Evolutionary conservation across 1,140 invertebrate species (phyloP), one percentile per base, ranked within the genome.

Genomic region (Drosophila setifemur): DNA sequence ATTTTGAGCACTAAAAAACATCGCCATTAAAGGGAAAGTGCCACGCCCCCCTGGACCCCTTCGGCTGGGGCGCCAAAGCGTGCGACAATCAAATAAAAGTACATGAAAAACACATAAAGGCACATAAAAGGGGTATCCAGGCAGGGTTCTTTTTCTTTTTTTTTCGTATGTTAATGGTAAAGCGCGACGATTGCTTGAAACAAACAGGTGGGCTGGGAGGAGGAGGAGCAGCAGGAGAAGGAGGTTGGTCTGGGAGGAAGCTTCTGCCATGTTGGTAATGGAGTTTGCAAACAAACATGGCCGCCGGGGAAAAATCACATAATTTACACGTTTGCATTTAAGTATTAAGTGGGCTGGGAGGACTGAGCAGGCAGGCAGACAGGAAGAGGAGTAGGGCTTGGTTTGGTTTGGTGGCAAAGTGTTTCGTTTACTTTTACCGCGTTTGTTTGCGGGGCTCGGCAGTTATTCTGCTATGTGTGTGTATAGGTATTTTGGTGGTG

Each of bases 81-180:
- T 85, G 79, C 79, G 79, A 85, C 79, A 85, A 85, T 86, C 81
- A 86, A 85, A 85, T 85, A 85, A 85, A 85, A 86, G 81, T 85
- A 85, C 79, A 85, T 86, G 81, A 79, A 86, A 86, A 85, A 79
- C 74, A 85, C 74, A 83, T 85, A 86, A 83, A 72, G 53, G 53
- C 57, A 49, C 45, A 63, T 63, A 72, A 72, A 48, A 86, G 79
- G 79, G 81, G 79, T 83, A 74, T 61, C 49, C 70, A 57, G 35
- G 40, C 39, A 16, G 40, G 31, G 47, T 57, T 37, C 48, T 70
- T 48, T 54, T 54, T 40, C 43, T 29, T 47, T 61, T 37, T 40
- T 61, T 47, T 42, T 40, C 42, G 28, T 37, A 71, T 73, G 79
- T 86, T 79, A 85, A 86, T 86, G 79, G 70, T 50, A 79, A 71